Base-by-base conservation (phyloP, 1,140 invertebrate species). In the Alviniconcha marisindica region DNA sequence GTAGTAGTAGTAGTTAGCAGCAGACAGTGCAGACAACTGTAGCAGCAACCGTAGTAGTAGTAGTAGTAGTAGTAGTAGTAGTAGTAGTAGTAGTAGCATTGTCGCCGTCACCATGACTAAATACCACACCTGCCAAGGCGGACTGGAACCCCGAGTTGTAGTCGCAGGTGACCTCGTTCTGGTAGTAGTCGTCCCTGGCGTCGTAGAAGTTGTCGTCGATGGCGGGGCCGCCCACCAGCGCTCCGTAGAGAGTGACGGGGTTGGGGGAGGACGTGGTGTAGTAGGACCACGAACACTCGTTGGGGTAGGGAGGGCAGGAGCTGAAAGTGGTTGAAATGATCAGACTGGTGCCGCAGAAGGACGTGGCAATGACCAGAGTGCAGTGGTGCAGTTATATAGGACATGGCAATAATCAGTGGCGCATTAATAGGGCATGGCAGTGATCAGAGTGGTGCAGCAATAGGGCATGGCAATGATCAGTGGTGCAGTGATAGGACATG, bases 161-260 rank as follows among this genome's bases (percentile, higher is more conserved):
- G 81, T 94, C 93, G 77, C 85, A 90, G 0, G 92, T 91, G 2
- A 93, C 93, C 88, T 94, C 93, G 76, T 93, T 93, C 31, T 90
- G 88, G 36, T 92, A 87, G 82, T 91, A 93, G 83, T 94, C 90
- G n/a, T 82, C 82, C 66, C 93, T 87, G 48, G 86, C 84, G 84
- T 93, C 93, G 0, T 24, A 81, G 83, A 93, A 94, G 10, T 66
- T 63, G 74, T 93, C 93, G 79, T 89, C 85, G 3, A 79, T n/a
- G 74, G 87, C 91, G 2, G 93, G 93, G 0, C 94, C 93, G 12
- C 93, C 94, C 1, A 94, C 93, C 15, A 94, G 87, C 36, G 93
- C 94, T 7, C 94, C 94, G 63, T 89, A 91, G 33, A 94, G 87
- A 7, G 89, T 89, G 71, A 93, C 91, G 4, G 91, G 89, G 86